Conservation (phyloP, 1,140 invertebrate species). For the Brachionus angularis region DNA sequence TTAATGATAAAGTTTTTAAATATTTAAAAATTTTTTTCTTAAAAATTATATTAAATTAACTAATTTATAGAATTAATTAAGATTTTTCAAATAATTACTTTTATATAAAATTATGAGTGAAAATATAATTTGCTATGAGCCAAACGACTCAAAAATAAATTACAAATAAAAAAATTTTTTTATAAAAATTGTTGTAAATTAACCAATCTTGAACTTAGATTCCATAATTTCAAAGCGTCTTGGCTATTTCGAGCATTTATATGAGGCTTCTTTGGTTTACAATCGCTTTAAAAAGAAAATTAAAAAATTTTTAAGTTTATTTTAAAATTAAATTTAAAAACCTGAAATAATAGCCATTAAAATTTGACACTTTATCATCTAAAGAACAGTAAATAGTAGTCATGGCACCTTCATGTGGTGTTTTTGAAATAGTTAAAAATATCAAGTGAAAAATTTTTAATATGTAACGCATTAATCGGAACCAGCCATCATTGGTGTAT, state of each 20-base stretch:
- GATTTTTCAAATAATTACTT: too few relatives aligned
- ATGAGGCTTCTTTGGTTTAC: background rate
- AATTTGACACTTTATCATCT: slow-evolving; percentile 68
- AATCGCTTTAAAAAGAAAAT: slow-evolving; percentile 4
- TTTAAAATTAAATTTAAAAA: too few relatives aligned
- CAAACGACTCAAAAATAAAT: too few relatives aligned
- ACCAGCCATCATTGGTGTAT: slow-evolving; percentile 24
- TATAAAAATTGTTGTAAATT: too few relatives aligned
- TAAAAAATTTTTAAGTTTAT: too few relatives aligned
- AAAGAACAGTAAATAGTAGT: slow-evolving; percentile 57
- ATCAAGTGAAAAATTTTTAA: slow-evolving; percentile 45
- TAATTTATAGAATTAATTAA: too few relatives aligned
- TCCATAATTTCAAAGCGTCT: slow-evolving; percentile 11
- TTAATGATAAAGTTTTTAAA: too few relatives aligned
- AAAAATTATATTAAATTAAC: too few relatives aligned
- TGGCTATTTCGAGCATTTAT: background rate
- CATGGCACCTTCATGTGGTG: slow-evolving; percentile 57
- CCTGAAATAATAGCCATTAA: slow-evolving; percentile 63
- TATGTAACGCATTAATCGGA: slow-evolving; percentile 16
- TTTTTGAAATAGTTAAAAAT: slow-evolving; percentile 53
- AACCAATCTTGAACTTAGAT: slow-evolving; percentile 7
- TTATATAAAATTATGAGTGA: too few relatives aligned
- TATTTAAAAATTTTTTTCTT: too few relatives aligned
- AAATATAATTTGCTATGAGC: too few relatives aligned
- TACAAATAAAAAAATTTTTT: too few relatives aligned